Evolutionary conservation across 2,797 vertebrate species (phyloP).

Genomic region (Huso huso): DNA sequence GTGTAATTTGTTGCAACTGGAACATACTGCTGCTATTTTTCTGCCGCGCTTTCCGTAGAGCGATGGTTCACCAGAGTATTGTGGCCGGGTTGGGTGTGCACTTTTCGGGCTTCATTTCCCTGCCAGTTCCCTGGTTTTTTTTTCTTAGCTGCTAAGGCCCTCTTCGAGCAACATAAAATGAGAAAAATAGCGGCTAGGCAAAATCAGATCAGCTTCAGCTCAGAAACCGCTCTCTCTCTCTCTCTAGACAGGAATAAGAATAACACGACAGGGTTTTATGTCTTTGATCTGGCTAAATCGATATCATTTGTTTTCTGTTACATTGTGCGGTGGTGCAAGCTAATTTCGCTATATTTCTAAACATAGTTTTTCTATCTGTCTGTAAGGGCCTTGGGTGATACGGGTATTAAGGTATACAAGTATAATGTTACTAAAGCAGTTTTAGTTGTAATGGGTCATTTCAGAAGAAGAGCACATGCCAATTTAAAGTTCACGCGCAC

Average conservation of each 20-base stretch:
- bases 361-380: no score
- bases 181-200: background rate
- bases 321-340: background rate
- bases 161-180: conserved; percentile 30
- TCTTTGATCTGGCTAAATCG: conserved; percentile 10
- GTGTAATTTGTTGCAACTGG: no score
- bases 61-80: conserved; percentile 13
- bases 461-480: conserved; percentile 21
- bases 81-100: conserved; percentile 15
- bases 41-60: no score
- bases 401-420: background rate
- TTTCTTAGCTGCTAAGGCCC: conserved; percentile 40
- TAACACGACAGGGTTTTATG: background rate
- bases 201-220: conserved; percentile 6
- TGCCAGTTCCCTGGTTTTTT: conserved; percentile 38
- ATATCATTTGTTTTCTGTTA: background rate
- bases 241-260: background rate
- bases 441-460: conserved; percentile 1
- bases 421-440: background rate
- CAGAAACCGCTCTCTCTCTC: background rate
- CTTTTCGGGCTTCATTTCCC: conserved; percentile 32
- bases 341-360: background rate
- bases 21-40: no score
- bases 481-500: conserved; percentile 32
- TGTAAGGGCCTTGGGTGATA: no score